Base-by-base conservation (phyloP, 2,888 invertebrate genomes). In the Ornithoptera alexandrae region DNA sequence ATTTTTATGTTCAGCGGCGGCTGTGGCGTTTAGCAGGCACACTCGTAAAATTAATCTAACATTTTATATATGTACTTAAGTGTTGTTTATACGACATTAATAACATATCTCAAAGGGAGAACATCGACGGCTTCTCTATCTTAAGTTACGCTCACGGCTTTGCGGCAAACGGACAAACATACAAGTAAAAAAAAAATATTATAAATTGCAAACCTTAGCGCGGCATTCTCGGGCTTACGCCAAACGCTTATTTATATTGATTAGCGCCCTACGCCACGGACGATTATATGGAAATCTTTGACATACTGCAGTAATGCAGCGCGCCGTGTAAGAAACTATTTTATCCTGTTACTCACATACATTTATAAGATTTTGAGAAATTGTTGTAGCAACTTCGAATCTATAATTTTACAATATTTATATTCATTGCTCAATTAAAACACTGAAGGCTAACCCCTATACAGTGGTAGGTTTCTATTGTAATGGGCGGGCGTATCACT, bases 91-190 rank as follows among this genome's bases (percentile, higher is more conserved):
- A n/a, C 36, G 36, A 30, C 39, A 53, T 68, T 60, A 61, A 65
- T 69, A 65, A 65, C 65, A 56, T 65, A 69, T 42, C 61, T 60
- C 22, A 24, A 56, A 2, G 39, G 65, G 60, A 69, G 65, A 61
- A 67, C 61, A 36, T 20, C 57, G 22, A 20, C n/a, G 20, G 56
- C 62, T 42, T 46, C 46, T 62, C 69, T 65, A 69, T 69, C 69
- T 69, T 68, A 65, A 65, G 60, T 61, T 65, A 69, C 61, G 30
- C 60, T 58, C 68, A 67, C 68, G 58, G 46, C 62, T 68, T 46
- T 22, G 63, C 58, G 30, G 4, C 57, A 63, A n/a, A 46, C 20
- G 46, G 56, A 42, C 65, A 22, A 42, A 50, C 57, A 42, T 62
- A 62, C 62, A 63, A 63, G n/a, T 56, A 62, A 63, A 59, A 59